These are phyloP conservation scores for Muntiacus muntjak DNA, from an alignment of 2,113 vertebrate genomes.

Conservation along the genomic window DNA sequence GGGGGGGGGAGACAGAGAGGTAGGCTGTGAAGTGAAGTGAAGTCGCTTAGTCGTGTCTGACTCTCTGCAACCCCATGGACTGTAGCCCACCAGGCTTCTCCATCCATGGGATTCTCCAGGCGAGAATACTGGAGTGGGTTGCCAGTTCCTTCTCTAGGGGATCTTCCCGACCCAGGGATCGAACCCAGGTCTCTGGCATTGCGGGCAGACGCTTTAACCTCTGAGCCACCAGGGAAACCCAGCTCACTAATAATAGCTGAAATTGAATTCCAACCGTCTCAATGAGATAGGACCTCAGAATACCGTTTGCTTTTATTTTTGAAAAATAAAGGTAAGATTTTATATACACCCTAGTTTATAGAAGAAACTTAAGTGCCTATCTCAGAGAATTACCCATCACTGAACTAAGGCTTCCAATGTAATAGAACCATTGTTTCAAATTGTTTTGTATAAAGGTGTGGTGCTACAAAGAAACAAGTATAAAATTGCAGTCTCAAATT, in stretches of 20 bases:
- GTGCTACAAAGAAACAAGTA: not conserved
- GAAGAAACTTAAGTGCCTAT: not conserved
- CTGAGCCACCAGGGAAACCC: no score
- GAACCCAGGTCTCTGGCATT: no score
- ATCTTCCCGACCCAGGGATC: no score
- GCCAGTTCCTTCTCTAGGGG: no score
- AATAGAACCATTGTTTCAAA: not conserved
- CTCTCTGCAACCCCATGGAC: no score
- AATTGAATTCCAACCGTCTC: not conserved
- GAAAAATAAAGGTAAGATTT: slow-evolving; percentile 49
- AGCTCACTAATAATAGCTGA: slow-evolving; percentile 7
- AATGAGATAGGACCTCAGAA: slow-evolving; percentile 23
- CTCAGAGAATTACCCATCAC: slow-evolving; percentile 1
- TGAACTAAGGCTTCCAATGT: not conserved
- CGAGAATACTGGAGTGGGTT: no score
- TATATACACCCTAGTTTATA: not conserved
- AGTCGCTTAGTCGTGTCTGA: no score
- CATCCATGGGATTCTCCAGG: no score
- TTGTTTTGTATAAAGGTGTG: slow-evolving; percentile 12
- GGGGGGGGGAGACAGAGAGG: not conserved
- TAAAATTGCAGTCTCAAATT: not conserved
- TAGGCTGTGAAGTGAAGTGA: not conserved
- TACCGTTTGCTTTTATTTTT: slow-evolving; percentile 28
- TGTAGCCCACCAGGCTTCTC: no score
- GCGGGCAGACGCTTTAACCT: no score